Conservation (phyloP, 2,888 invertebrate genomes). For the Copidosoma aretas region DNA sequence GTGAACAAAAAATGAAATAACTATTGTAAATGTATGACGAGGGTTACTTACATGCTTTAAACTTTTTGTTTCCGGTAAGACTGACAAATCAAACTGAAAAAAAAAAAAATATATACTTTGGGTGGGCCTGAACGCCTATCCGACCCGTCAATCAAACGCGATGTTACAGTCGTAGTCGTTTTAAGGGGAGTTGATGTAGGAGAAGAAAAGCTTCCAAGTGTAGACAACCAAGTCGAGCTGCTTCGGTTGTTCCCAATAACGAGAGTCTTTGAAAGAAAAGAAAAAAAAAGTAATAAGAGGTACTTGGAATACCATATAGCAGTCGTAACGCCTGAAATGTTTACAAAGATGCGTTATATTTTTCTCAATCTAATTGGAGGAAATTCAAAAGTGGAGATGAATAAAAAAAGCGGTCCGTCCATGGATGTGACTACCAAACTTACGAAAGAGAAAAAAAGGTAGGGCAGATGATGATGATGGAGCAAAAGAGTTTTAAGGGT, state of each 20-base stretch:
- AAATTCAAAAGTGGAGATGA: constrained; percentile 3
- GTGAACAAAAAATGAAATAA: not conserved
- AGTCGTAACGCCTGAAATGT: constrained; percentile 10
- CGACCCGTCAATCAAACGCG: constrained; percentile 38
- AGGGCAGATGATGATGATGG: constrained; percentile 9
- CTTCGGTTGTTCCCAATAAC: constrained; percentile 1
- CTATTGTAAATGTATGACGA: constrained; percentile 7
- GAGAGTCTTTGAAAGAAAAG: not conserved
- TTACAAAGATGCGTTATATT: constrained; percentile 22
- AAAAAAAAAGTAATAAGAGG: not conserved
- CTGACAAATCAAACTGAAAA: constrained; percentile 53
- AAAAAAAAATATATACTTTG: constrained; percentile 27
- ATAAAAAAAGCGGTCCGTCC: constrained; percentile 36
- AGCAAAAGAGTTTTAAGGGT: constrained; percentile 3
- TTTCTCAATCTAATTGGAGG: constrained; percentile 17
- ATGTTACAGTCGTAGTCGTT: constrained; percentile 29
- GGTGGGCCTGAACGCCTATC: constrained; percentile 23
- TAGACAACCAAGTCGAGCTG: constrained; percentile 19
- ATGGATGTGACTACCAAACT: constrained; percentile 40
- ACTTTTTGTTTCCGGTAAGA: constrained; percentile 47
- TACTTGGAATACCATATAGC: not conserved
- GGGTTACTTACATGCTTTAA: constrained; percentile 31
- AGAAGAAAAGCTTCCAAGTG: constrained; percentile 18
- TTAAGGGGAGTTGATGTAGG: constrained; percentile 18
- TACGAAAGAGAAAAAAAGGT: constrained; percentile 19